Evolutionary conservation across 1,140 invertebrate species (phyloP), one percentile per base, ranked within the genome.

Genomic region (Heterodera carotae): DNA sequence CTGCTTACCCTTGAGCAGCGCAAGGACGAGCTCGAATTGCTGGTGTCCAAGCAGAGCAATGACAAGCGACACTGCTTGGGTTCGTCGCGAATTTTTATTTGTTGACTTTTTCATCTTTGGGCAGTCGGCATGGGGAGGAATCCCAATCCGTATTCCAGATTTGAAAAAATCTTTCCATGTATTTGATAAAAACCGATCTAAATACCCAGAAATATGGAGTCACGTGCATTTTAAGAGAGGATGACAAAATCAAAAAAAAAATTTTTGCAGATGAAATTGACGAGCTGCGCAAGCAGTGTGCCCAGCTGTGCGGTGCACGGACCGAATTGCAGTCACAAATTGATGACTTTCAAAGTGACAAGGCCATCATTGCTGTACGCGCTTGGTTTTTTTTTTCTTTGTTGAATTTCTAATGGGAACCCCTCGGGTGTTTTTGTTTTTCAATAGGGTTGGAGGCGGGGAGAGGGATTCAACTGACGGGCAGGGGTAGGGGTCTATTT

Each of bases 281-380:
- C 15, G 12, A 68, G 10, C 36, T 77, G 25, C 36, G 76, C 56
- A 59, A 36, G 3, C n/a, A 56, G 25, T 62, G 69, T 62, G 76
- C 34, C 33, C 22, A 27, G 6, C 25, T 62, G 0, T 31, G 31
- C 18, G 59, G 43, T 27, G 76, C 75, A 29, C 29, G 72, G 36
- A 56, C 56, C 15, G 64, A 69, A 1, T n/a, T 78, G 6, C 77
- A 78, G 39, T 25, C 31, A 10, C 64, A 78, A 78, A 76, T 78
- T 22, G 75, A 78, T 33, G 77, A 78, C 36, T 76, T 78, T 10
- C 59, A 68, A 22, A 62, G 62, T 68, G 77, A 78, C 27, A 78
- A 78, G 34, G 68, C 34, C 6, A 2, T 74, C 2, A 48, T 78
- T 22, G 77, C 76, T 15, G 76, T 75, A 27, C 22, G 48, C 5